Conservation (phyloP, 2,797 vertebrate genomes). For the Phyllotis vaccarum region DNA sequence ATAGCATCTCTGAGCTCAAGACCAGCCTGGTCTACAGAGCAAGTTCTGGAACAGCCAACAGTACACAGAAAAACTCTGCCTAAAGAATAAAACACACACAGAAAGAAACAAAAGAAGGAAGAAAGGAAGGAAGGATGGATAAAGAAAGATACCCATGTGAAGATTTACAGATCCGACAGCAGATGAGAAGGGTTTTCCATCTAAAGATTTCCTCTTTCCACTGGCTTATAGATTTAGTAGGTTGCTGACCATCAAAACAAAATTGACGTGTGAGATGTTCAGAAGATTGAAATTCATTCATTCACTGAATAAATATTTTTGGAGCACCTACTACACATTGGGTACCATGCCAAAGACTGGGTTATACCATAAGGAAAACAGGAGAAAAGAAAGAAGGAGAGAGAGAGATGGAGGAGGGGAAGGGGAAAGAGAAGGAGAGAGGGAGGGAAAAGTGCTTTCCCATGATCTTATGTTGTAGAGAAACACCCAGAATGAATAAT, state of each 20-base stretch:
- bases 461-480: neutral
- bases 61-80: neutral
- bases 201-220: slow-evolving; percentile 19
- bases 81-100: neutral
- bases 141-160: slow-evolving; percentile 13
- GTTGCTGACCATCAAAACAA: slow-evolving; percentile 9
- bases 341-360: neutral
- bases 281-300: slow-evolving; percentile 23
- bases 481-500: neutral
- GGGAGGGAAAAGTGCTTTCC: neutral
- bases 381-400: neutral
- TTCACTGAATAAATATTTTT: neutral
- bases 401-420: too few relatives aligned
- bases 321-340: neutral
- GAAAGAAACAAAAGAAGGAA: too few relatives aligned
- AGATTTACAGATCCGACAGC: neutral
- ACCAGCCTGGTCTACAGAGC: neutral
- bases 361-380: neutral
- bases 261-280: neutral
- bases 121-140: too few relatives aligned
- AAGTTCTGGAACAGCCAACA: neutral
- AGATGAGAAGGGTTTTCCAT: slow-evolving; percentile 30
- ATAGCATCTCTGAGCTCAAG: neutral
- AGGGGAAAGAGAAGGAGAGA: too few relatives aligned
- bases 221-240: neutral